Base-by-base conservation (phyloP, 2,113 vertebrate genomes). In the Limanda limanda region DNA sequence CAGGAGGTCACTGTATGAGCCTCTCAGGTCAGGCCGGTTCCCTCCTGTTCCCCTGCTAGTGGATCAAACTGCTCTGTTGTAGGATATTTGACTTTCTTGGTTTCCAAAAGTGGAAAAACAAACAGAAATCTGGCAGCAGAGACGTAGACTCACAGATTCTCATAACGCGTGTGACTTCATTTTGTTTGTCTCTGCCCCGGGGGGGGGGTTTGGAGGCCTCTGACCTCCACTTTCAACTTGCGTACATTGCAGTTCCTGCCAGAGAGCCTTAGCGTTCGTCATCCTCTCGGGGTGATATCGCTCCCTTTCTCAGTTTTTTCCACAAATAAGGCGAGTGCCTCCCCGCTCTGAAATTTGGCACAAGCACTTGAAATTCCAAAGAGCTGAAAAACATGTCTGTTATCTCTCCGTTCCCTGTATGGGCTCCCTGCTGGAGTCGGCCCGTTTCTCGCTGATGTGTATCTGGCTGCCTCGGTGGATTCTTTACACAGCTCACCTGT, bases 401-500 rank as follows among this genome's bases (percentile, higher is more conserved):
- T 85, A 86, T 87, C 85, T 82, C 76, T 85, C 68, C 54, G 70
- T 77, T 62, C 45, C 67, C 23, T 17, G 42, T 40, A 17, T 52
- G 54, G 40, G 17, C 76, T 70, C 67, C 73, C 71, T 81, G 55
- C 9, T 68, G 68, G 8, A 70, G 21, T 64, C 75, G 35, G 21
- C 31, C 31, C 31, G 7, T 31, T 31, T 17, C 24, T 2, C 31
- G 11, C 13, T 56, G 74, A 63, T 58, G 56, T 25, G 23, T 24
- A 17, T 25, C 37, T 35, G 25, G 12, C 59, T 59, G 21, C 12
- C 62, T 45, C 18, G 3, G 59, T 45, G 68, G 57, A 40, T 13
- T 31, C 47, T 18, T 58, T 37, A 55, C 61, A 42, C 54, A 52
- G 74, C 90, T 91, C 83, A 97, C 97, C 97, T 96, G 88, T 98